phyloP scores from a whole-genome alignment of 1,140 invertebrate genomes.

The Heliconius nattereri region DNA sequence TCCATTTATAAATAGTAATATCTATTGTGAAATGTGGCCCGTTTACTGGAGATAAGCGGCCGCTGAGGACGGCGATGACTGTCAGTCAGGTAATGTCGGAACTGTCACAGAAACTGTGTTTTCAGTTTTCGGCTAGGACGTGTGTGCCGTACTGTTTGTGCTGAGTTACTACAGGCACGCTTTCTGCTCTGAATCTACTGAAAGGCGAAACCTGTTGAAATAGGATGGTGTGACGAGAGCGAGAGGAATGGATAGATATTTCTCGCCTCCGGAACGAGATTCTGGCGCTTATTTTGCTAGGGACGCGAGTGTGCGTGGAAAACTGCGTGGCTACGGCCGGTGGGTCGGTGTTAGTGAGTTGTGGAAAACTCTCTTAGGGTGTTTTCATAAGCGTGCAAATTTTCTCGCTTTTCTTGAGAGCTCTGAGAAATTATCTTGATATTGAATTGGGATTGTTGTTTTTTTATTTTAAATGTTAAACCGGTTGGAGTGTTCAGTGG shows the following conservation, averaged over 20 bases:
- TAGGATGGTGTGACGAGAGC: slow-evolving; percentile 65
- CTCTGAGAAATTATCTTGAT: slow-evolving; percentile 27
- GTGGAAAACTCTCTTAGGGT: slow-evolving; percentile 79
- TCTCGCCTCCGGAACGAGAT: slow-evolving; percentile 49
- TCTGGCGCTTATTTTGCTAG: slow-evolving; percentile 75
- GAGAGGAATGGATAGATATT: slow-evolving; percentile 55
- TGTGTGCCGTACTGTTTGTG: slow-evolving; percentile 76
- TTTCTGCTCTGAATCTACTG: slow-evolving; percentile 72
- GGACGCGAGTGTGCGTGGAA: slow-evolving; percentile 73
- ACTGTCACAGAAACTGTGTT: slow-evolving; percentile 78
- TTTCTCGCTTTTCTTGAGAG: slow-evolving; percentile 51
- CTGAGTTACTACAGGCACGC: slow-evolving; percentile 77
- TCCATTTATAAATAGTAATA: slow-evolving; percentile 72
- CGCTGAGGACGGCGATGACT: slow-evolving; percentile 57
- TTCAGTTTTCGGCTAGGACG: slow-evolving; percentile 73
- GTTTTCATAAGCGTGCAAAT: slow-evolving; percentile 68
- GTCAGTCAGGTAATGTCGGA: slow-evolving; percentile 73
- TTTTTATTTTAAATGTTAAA: not conserved
- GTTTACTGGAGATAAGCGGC: slow-evolving; percentile 53
- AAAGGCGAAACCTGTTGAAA: slow-evolving; percentile 81
- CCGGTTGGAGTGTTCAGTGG: not conserved
- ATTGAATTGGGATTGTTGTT: not conserved
- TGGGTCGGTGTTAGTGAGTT: slow-evolving; percentile 75
- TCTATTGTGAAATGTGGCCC: slow-evolving; percentile 54
- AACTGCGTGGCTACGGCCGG: slow-evolving; percentile 67